These are phyloP conservation scores for Drosophila merina DNA, from an alignment of 2,888 invertebrate species.

Conservation along the genomic window DNA sequence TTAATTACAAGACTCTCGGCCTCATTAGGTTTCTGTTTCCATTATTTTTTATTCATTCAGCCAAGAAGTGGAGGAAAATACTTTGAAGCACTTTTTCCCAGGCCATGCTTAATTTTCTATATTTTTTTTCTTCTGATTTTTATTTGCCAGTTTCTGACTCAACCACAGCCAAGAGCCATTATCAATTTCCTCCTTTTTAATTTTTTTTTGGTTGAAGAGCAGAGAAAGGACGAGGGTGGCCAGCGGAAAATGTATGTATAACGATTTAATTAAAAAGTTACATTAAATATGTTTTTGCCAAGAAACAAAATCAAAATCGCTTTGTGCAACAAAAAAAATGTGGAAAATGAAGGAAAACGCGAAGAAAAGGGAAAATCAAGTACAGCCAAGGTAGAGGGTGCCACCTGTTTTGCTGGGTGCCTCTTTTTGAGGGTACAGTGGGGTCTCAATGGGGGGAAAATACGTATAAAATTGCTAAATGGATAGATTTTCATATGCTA, in stretches of 20 bases:
- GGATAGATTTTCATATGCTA: too few species aligned
- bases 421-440: neutral
- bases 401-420: neutral
- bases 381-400: constrained; percentile 10
- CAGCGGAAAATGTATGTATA: constrained; percentile 39
- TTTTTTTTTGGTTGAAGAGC: constrained; percentile 1
- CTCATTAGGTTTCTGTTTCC: constrained; percentile 35
- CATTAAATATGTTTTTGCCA: constrained; percentile 62
- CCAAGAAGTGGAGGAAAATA: constrained; percentile 9
- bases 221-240: constrained; percentile 16
- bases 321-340: constrained; percentile 10
- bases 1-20: constrained; percentile 37
- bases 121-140: constrained; percentile 38
- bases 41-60: neutral
- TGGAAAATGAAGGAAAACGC: neutral
- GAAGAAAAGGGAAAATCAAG: constrained; percentile 2
- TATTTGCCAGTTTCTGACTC: constrained; percentile 15
- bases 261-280: constrained; percentile 77
- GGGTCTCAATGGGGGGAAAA: neutral
- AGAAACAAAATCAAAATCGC: constrained; percentile 27
- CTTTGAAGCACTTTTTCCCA: constrained; percentile 28
- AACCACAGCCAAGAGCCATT: constrained; percentile 54
- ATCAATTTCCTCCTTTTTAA: constrained; percentile 52
- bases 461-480: too few species aligned
- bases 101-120: constrained; percentile 52